These are phyloP conservation scores for Ciconia nigra DNA, from an alignment of 2,797 vertebrate genomes.

Conservation along the genomic window DNA sequence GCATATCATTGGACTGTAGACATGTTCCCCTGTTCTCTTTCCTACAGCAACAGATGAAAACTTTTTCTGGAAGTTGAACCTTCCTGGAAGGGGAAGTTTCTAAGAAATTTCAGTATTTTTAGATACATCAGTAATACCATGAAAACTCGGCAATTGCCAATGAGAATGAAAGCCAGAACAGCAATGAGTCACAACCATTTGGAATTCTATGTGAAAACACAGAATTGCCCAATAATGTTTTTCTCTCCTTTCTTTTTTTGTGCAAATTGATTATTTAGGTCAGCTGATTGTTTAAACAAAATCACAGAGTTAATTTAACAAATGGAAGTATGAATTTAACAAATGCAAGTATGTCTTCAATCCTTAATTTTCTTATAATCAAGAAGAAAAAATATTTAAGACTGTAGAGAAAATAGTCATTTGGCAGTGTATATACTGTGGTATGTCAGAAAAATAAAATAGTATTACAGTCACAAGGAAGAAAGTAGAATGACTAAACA, in stretches of 20 bases:
- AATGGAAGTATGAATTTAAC: background rate
- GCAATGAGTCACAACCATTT: background rate
- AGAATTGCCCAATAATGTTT: background rate
- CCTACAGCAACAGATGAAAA: background rate
- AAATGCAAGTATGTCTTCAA: background rate
- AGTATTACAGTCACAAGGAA: background rate
- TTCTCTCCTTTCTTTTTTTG: background rate
- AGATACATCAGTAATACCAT: background rate
- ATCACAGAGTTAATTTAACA: background rate
- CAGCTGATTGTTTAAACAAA: background rate
- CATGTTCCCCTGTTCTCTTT: background rate
- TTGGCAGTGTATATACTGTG: background rate
- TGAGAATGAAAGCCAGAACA: background rate
- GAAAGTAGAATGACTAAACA: background rate
- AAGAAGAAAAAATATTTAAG: background rate
- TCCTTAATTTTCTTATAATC: background rate
- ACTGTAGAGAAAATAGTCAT: background rate
- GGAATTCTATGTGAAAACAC: background rate
- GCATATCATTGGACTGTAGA: background rate
- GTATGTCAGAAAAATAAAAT: background rate
- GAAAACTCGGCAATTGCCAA: background rate
- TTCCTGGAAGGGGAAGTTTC: background rate
- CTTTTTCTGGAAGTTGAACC: background rate
- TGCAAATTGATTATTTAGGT: background rate
- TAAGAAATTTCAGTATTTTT: background rate